A percentile compares a stretch with the other conserved stretches of the same genome.
These are phyloP conservation scores for Formica aserva DNA, from an alignment of 2,888 invertebrate species.

Conservation along the genomic window DNA sequence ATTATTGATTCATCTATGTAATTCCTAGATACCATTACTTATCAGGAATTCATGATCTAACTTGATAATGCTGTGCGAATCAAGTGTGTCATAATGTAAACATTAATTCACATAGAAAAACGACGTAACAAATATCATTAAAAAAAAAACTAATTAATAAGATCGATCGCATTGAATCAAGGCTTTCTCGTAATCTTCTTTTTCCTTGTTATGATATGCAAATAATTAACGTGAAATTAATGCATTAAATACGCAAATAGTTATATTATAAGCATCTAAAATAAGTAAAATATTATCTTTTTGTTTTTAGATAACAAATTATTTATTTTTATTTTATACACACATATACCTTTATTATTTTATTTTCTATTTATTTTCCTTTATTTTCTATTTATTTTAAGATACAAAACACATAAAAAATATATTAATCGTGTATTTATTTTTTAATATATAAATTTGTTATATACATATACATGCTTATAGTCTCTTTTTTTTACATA, in stretches of 20 bases:
- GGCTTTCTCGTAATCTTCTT: not conserved
- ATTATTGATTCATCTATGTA: conserved; percentile 8
- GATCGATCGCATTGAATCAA: not conserved
- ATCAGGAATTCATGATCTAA: conserved; percentile 1
- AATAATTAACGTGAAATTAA: not conserved
- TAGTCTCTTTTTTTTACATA: not conserved
- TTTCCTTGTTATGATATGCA: not conserved
- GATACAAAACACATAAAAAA: not conserved
- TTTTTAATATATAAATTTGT: not conserved
- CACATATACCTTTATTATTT: too few relatives aligned
- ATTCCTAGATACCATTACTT: conserved; percentile 12
- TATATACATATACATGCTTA: too few relatives aligned
- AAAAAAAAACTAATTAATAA: not conserved
- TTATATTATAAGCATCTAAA: not conserved
- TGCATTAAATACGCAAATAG: not conserved
- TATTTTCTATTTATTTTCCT: not conserved
- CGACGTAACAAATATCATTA: not conserved
- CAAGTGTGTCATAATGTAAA: not conserved
- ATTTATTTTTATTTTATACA: not conserved
- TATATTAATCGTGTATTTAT: not conserved
- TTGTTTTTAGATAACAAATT: not conserved
- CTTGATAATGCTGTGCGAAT: conserved; percentile 1
- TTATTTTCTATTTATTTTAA: not conserved
- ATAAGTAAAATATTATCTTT: not conserved
- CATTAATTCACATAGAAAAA: not conserved